Evolutionary conservation across 1,140 invertebrate genomes (phyloP).

Genomic region (Bursaphelenchus mucronatus): DNA sequence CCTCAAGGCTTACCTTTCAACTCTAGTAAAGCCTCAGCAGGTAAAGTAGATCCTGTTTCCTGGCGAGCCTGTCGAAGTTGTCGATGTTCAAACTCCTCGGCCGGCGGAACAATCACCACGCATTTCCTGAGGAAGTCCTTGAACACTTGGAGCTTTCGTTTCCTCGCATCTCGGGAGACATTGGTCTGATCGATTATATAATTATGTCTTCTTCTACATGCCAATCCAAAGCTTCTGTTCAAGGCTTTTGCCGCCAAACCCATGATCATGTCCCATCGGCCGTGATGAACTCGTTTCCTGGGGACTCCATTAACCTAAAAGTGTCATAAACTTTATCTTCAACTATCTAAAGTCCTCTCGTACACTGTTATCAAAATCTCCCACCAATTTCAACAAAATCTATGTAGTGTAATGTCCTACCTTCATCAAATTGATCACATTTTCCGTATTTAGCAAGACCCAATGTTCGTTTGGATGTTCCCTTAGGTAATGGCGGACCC

Average conservation of each 20-base stretch:
- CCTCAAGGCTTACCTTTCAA: conserved; percentile 43
- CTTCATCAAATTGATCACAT: conserved; percentile 50
- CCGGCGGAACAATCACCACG: conserved; percentile 54
- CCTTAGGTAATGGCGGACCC: conserved; percentile 54
- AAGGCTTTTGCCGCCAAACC: conserved; percentile 56
- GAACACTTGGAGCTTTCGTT: conserved; percentile 42
- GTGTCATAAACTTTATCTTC: conserved; percentile 10
- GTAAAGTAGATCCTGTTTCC: conserved; percentile 38
- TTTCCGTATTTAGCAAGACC: conserved; percentile 50
- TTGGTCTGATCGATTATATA: conserved; percentile 60
- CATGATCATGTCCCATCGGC: conserved; percentile 59
- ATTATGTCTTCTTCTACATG: conserved; percentile 56
- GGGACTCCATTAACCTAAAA: conserved; percentile 52
- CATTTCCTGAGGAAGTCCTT: conserved; percentile 54
- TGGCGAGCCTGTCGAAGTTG: conserved; percentile 37
- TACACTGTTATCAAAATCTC: conserved; percentile 1
- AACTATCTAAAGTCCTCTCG: conserved; percentile 7
- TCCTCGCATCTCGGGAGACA: conserved; percentile 44
- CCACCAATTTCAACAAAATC: conserved; percentile 17
- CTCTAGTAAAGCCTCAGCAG: conserved; percentile 54
- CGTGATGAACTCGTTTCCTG: conserved; percentile 46
- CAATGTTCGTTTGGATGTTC: conserved; percentile 58
- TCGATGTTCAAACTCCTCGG: conserved; percentile 40
- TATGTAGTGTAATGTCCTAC: conserved; percentile 13
- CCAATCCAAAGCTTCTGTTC: conserved; percentile 40